phyloP scores from a whole-genome alignment of 1,140 invertebrate species.

The Gryllus bimaculatus region DNA sequence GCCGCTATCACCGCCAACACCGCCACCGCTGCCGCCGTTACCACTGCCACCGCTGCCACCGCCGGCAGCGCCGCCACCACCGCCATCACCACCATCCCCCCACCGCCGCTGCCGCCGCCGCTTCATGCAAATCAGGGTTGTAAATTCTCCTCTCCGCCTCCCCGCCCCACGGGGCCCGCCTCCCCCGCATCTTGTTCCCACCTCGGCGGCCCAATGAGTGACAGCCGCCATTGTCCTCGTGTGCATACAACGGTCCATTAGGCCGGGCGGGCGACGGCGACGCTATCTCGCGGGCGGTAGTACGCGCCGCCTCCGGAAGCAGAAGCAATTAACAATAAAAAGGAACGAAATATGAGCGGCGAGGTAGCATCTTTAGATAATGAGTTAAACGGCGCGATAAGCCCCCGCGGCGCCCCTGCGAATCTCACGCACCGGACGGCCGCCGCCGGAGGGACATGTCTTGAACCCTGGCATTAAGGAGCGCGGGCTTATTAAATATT shows the following conservation, averaged over 20 bases:
- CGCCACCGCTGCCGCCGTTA: no score
- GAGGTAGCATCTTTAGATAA: neutral
- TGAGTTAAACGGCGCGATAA: neutral
- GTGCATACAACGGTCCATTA: neutral
- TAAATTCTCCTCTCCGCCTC: neutral
- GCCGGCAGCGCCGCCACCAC: no score
- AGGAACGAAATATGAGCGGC: neutral
- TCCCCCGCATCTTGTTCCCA: no score
- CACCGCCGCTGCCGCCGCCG: no score
- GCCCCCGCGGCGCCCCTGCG: neutral
- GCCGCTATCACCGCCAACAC: no score
- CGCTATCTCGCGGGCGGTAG: neutral
- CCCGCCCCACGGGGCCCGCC: no score
- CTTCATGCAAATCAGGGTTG: neutral
- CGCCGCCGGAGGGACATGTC: no score
- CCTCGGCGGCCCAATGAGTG: neutral
- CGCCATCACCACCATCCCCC: no score
- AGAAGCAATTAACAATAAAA: constrained; percentile 1
- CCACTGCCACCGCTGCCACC: no score
- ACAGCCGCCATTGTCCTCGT: neutral
- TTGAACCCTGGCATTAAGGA: no score
- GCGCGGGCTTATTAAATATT: no score
- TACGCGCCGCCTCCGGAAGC: neutral
- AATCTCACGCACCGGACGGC: neutral
- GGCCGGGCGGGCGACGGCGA: neutral